These are phyloP conservation scores for Rynchops niger DNA, from an alignment of 2,113 vertebrate species.

Conservation along the genomic window DNA sequence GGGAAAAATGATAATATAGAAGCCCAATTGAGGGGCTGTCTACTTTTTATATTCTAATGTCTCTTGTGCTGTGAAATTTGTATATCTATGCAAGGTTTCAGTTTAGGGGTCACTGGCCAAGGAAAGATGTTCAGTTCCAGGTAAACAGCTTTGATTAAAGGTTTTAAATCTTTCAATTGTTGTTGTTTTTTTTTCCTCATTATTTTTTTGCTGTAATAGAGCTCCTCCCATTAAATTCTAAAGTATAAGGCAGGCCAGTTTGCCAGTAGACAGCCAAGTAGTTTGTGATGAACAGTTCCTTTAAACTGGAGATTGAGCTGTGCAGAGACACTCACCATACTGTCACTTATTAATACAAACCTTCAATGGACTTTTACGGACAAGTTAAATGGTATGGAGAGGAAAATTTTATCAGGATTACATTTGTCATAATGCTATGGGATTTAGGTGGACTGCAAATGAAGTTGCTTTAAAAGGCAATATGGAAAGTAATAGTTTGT, in stretches of 20 bases:
- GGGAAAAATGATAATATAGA: neutral
- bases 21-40: accelerated
- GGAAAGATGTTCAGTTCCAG: neutral
- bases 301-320: neutral
- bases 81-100: neutral
- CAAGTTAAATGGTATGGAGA: neutral
- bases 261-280: neutral
- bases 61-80: neutral
- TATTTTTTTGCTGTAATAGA: neutral
- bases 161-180: neutral
- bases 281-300: neutral
- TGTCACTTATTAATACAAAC: neutral
- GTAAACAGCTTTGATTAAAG: neutral
- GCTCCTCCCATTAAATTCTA: neutral
- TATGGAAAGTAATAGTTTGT: neutral
- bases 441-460: neutral
- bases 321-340: neutral
- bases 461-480: neutral
- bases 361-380: neutral
- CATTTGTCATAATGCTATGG: neutral
- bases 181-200: neutral
- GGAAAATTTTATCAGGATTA: neutral
- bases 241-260: neutral
- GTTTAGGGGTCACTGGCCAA: neutral
- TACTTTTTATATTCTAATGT: neutral